Base-by-base conservation (phyloP, 2,797 vertebrate genomes). In the Pelochelys cantorii region DNA sequence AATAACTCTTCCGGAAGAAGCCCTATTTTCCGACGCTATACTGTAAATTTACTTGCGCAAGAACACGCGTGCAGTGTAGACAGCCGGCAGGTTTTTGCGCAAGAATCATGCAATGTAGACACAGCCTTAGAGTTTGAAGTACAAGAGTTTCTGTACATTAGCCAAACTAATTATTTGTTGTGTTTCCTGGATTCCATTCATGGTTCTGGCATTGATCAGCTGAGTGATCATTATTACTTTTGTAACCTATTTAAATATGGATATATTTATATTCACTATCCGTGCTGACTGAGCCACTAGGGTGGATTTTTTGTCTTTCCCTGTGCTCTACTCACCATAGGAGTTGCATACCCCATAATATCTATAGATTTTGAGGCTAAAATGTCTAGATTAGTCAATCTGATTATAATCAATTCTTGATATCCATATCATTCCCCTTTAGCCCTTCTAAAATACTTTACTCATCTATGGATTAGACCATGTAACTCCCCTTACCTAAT, bases 171-270 rank as follows among this genome's bases (percentile, higher is more conserved):
- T 84, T 80, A 90, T 77, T 75, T 75, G 85, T 92, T 37, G 79
- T 48, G 60, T 65, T 90, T 88, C 79, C 79, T 92, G 82, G 71
- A 74, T 34, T 68, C 65, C 65, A 34, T 68, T 68, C n/a, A 68
- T 56, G 18, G 17, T 95, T 93, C 81, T 87, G 74, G 17, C 18
- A 81, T 81, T 87, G 77, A 86, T 88, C 56, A 12, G 13, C 86
- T 87, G 94, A 62, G 83, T 93, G 4, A 37, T 93, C 92, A 37
- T 56, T 86, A 71, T 87, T 89, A 55, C 52, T 77, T 92, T 83
- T 83, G 48, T 57, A 89, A 77, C 25, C 75, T 93, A 88, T 93
- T 83, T 90, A 93, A 86, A 88, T 90, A 65, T 59, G 81, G 1
- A 0, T 3, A 4, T 83, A 87, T 80, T 62, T 75, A 0, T 93